phyloP scores from a whole-genome alignment of 1,140 invertebrate species.

The Monomorium pharaonis region DNA sequence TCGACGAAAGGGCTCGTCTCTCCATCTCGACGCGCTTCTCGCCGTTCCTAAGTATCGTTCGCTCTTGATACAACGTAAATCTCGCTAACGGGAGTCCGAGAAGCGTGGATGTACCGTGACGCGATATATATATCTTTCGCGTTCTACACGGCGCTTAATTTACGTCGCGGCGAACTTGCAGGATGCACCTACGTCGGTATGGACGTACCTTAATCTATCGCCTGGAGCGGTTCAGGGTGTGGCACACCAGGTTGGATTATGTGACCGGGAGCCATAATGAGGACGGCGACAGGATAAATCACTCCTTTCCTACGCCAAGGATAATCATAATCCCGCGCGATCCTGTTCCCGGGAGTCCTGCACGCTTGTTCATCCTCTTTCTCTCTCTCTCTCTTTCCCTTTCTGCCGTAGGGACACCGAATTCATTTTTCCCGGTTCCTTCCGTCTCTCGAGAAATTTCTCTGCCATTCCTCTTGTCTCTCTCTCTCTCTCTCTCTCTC shows the following conservation, averaged over 20 bases:
- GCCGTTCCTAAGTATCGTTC: constrained; percentile 22
- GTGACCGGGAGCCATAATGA: constrained; percentile 81
- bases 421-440: constrained; percentile 80
- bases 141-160: constrained; percentile 55
- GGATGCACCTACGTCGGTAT: constrained; percentile 71
- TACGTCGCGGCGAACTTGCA: constrained; percentile 45
- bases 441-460: constrained; percentile 80
- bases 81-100: constrained; percentile 49
- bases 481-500: constrained; percentile 9
- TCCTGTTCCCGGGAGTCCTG: constrained; percentile 73
- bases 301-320: constrained; percentile 78
- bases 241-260: constrained; percentile 77
- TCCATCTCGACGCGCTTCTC: neutral
- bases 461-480: constrained; percentile 51
- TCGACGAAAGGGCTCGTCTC: neutral
- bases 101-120: constrained; percentile 51
- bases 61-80: constrained; percentile 32
- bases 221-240: constrained; percentile 77
- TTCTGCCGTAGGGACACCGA: constrained; percentile 68
- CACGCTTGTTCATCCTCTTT: constrained; percentile 52
- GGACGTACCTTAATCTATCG: constrained; percentile 76
- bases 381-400: constrained; percentile 27
- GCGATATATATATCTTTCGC: constrained; percentile 60
- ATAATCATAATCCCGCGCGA: constrained; percentile 81
- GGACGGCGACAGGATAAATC: constrained; percentile 82